Base-by-base conservation (phyloP, 2,888 invertebrate genomes). In the Keiferia lycopersicella region DNA sequence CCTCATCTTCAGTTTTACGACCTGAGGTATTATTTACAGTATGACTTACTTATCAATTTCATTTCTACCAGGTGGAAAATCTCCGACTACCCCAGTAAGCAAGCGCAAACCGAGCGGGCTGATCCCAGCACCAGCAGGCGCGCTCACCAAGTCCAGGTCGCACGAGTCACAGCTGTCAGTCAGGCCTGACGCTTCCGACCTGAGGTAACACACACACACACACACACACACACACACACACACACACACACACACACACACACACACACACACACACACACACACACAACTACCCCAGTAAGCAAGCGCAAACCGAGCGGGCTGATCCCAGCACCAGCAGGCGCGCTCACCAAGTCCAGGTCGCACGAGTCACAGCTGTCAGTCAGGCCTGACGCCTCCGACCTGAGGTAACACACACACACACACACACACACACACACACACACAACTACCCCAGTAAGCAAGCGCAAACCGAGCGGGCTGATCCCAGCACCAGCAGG, bases 151-250 rank as follows among this genome's bases (percentile, higher is more conserved):
- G 88, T 98, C 98, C 68, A 96, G 96, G 80, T 98, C 98, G 53
- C 97, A 98, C 85, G 98, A 98, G 89, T 97, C 97, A 14, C 97
- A 98, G 84, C 93, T 97, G 67, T 95, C 94, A 8, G 95, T 94
- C 62, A 70, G 84, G 65, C 87, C 88, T 0, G 86, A 88, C 68
- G 83, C 58, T 18, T 82, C 85, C 0, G 88, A 91, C 67, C 83
- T 84, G 22, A 88, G 89, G 90, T 87, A 69, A 64, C 2, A 2
- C 50, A 20, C 20, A 16, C n/a, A n/a, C 2, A 26, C 26, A 26
- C 26, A 26, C 26, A n/a, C n/a, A n/a, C n/a, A n/a, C n/a, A n/a
- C n/a, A n/a, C n/a, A n/a, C n/a, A n/a, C n/a, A n/a, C n/a, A n/a
- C n/a, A n/a, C n/a, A n/a, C n/a, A n/a, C n/a, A n/a, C n/a, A n/a